Evolutionary conservation across 2,888 invertebrate genomes (phyloP).

Genomic region (Ormyrus rosae): DNA sequence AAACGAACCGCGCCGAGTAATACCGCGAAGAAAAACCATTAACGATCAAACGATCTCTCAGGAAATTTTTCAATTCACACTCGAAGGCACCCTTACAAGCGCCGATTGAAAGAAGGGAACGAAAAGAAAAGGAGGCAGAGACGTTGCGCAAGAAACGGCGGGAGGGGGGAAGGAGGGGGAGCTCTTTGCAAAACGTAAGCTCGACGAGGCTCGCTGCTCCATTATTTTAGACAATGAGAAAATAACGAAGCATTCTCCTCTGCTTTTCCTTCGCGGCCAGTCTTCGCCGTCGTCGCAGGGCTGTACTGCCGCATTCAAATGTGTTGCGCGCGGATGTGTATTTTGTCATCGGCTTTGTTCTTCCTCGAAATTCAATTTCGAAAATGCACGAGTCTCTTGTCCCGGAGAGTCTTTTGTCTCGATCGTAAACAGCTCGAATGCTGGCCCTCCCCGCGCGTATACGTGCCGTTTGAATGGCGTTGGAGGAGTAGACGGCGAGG

Average conservation of each 20-base stretch:
- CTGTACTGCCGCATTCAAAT: too few species aligned
- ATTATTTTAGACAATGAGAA: constrained; percentile 44
- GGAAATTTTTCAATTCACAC: too few species aligned
- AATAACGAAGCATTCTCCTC: constrained; percentile 36
- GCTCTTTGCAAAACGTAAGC: not conserved
- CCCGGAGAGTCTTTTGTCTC: not conserved
- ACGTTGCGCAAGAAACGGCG: not conserved
- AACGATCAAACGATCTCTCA: too few species aligned
- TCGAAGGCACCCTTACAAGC: too few species aligned
- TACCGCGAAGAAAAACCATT: too few species aligned
- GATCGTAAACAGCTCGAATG: not conserved
- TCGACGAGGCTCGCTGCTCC: not conserved
- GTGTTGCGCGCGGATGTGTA: not conserved
- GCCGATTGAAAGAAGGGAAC: not conserved
- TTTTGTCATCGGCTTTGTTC: constrained; percentile 27
- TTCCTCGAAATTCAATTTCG: constrained; percentile 3
- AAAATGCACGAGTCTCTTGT: not conserved
- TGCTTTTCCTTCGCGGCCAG: constrained; percentile 6
- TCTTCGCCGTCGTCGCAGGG: too few species aligned
- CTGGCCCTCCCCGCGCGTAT: not conserved
- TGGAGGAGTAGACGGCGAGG: too few species aligned
- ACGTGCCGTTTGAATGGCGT: too few species aligned
- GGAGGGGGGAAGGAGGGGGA: too few species aligned
- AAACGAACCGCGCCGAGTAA: too few species aligned
- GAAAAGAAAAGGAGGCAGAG: constrained; percentile 2